Base-by-base conservation (phyloP, 2,113 vertebrate genomes). In the Istiophorus platypterus region DNA sequence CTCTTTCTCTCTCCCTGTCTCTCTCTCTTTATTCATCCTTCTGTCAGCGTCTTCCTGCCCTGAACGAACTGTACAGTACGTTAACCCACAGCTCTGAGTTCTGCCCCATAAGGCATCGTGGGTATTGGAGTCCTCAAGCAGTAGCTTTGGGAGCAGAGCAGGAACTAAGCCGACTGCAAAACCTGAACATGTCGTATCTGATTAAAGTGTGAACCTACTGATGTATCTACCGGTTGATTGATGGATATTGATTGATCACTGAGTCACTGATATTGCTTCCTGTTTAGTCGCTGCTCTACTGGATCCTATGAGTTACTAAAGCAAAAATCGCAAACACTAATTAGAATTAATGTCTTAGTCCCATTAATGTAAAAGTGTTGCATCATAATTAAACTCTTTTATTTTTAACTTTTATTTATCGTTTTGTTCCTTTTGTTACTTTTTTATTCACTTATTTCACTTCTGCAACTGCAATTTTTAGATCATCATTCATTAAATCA, bases 51-150 rank as follows among this genome's bases (percentile, higher is more conserved):
- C 69, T 31, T 69, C 69, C 54, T 78, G 73, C 24, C n/a, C 70
- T 39, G 56, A 74, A 75, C 15, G 51, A 39, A 2, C 13, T 5
- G 0, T 1, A 3, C 31, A 7, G 0, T 17, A 20, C 14, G n/a
- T 42, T 45, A 4, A 29, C 1, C 62, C 13, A 2, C 39, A 49
- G 71, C 71, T 20, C 10, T 0, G 11, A 14, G 29, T 4, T 10
- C n/a, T 7, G 49, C n/a, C 15, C 49, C 24, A 56, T 47, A 63
- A 41, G 20, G 76, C 86, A 85, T 76, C 2, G 12, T 76, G 83
- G 82, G 68, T 70, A 42, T 0, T 47, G 57, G 15, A 73, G 62
- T 67, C 42, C 5, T 17, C 2, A 5, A 10, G 14, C 57, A 34
- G 42, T 13, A 49, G 5, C 7, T 24, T 13, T 56, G 3, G 5